Conservation (phyloP, 2,113 vertebrate genomes). For the Tupaia chinensis region DNA sequence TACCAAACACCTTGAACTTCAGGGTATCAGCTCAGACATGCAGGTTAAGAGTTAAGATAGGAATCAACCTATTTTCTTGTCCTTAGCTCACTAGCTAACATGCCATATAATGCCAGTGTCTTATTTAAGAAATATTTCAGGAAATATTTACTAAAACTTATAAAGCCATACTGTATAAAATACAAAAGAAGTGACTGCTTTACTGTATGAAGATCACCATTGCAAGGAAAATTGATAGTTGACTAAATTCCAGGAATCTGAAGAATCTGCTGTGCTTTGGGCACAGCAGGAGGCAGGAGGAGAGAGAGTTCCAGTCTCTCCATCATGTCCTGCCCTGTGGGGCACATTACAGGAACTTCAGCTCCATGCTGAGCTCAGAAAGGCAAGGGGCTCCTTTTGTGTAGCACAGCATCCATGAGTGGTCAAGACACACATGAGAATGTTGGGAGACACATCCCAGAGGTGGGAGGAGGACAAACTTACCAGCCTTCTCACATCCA, state of each 20-base stretch:
- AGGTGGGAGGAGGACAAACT: background rate
- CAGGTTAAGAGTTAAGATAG: background rate
- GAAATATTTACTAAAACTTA: background rate
- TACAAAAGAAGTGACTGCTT: slow-evolving; percentile 11
- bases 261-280: background rate
- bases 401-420: background rate
- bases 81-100: background rate
- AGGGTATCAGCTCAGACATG: background rate
- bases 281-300: background rate
- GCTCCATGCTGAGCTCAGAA: background rate
- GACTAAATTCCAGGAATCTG: slow-evolving; percentile 1
- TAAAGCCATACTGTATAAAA: background rate
- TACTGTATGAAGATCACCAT: background rate
- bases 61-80: background rate
- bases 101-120: background rate
- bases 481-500: background rate
- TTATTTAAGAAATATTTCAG: background rate
- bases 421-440: too few species aligned
- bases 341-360: background rate
- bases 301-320: background rate
- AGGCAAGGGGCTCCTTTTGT: background rate
- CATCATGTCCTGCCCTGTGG: too few species aligned
- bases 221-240: background rate
- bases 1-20: background rate
- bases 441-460: background rate